Evolutionary conservation across 2,888 invertebrate species (phyloP).

Genomic region (Cetonia aurata): DNA sequence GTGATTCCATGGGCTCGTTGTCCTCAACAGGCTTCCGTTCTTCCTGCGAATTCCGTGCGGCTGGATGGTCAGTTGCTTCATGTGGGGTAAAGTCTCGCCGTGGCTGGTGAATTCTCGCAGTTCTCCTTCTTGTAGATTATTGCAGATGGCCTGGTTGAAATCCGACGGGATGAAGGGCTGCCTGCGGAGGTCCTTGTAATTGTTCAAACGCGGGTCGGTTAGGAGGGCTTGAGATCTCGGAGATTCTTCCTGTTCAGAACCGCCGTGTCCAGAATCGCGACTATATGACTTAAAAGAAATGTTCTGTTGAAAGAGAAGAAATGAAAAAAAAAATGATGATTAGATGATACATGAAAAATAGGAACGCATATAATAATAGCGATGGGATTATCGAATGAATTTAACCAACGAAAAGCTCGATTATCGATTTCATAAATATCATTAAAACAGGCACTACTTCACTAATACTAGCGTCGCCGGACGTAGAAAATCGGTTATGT

Average conservation of each 20-base stretch:
- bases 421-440: too few species aligned
- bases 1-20: slow-evolving; percentile 76
- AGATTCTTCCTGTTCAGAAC: slow-evolving; percentile 77
- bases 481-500: too few species aligned
- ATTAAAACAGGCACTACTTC: too few species aligned
- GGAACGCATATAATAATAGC: too few species aligned
- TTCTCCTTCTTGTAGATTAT: slow-evolving; percentile 58
- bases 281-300: slow-evolving; percentile 87
- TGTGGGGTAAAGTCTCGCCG: slow-evolving; percentile 58
- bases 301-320: slow-evolving; percentile 72
- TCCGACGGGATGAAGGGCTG: slow-evolving; percentile 66
- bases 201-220: slow-evolving; percentile 69
- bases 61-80: slow-evolving; percentile 61
- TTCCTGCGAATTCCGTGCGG: slow-evolving; percentile 61
- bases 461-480: too few species aligned
- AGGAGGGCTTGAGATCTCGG: slow-evolving; percentile 72
- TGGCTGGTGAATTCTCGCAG: slow-evolving; percentile 59
- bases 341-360: too few species aligned
- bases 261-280: slow-evolving; percentile 74
- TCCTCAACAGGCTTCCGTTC: slow-evolving; percentile 66
- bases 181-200: slow-evolving; percentile 70
- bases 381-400: too few species aligned
- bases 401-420: too few species aligned
- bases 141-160: slow-evolving; percentile 62
- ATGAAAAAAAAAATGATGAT: not conserved